phyloP scores from a whole-genome alignment of 1,140 invertebrate genomes.

The Psix sp. region DNA sequence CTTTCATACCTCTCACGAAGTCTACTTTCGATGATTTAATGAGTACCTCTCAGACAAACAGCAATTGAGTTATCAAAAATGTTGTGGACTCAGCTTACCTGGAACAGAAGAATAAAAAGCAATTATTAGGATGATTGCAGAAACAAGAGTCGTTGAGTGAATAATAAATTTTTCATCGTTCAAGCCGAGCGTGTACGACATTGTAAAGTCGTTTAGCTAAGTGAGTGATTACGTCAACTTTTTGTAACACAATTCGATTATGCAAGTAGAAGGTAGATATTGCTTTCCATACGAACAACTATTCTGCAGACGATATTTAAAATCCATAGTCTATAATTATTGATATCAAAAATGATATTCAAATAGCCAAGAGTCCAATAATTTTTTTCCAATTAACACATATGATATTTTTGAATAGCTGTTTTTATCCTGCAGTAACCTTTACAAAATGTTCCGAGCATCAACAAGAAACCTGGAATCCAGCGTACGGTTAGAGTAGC shows the following conservation, averaged over 20 bases:
- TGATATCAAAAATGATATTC: no score
- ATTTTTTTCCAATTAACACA: no score
- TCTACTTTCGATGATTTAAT: constrained; percentile 42
- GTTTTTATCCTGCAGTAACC: no score
- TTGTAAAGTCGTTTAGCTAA: constrained; percentile 35
- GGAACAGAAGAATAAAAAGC: constrained; percentile 47
- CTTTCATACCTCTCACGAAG: constrained; percentile 25
- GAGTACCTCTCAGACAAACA: constrained; percentile 43
- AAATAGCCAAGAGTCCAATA: no score
- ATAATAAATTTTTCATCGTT: constrained; percentile 33
- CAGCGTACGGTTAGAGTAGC: no score
- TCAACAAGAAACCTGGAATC: no score
- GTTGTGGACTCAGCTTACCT: constrained; percentile 36
- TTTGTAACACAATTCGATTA: constrained; percentile 29
- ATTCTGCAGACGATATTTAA: no score
- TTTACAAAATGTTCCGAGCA: no score
- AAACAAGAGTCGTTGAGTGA: constrained; percentile 5
- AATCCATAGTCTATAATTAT: no score
- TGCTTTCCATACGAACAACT: no score
- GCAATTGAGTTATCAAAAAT: constrained; percentile 52
- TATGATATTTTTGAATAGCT: no score
- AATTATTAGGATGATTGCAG: constrained; percentile 37
- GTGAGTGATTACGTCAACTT: constrained; percentile 31
- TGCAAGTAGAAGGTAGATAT: constrained; percentile 23
- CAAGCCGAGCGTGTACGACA: constrained; percentile 14